phyloP scores from a whole-genome alignment of 2,888 invertebrate genomes.

The Gortyna flavago region DNA sequence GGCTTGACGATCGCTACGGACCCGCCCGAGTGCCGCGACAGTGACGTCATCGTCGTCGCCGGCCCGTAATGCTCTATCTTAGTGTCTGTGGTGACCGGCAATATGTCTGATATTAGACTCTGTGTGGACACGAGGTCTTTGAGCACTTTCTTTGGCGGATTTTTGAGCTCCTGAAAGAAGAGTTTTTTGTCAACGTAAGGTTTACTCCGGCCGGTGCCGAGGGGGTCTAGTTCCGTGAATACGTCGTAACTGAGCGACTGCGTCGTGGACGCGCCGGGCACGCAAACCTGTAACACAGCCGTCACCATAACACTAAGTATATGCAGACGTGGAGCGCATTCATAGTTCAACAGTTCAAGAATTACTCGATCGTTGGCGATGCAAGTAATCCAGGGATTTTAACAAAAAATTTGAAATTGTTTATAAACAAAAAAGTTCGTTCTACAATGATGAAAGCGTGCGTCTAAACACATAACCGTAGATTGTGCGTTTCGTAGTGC shows the following conservation, averaged over 20 bases:
- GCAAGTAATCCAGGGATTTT: conserved; percentile 50
- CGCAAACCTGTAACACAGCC: conserved; percentile 87
- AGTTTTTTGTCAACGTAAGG: conserved; percentile 98
- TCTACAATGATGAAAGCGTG: conserved; percentile 66
- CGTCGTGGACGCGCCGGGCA: conserved; percentile 80
- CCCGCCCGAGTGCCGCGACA: conserved; percentile 87
- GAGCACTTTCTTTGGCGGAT: conserved; percentile 97
- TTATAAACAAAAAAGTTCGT: conserved; percentile 54
- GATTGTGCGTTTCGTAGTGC: conserved; percentile 57
- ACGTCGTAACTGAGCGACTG: conserved; percentile 92
- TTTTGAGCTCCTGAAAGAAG: conserved; percentile 98
- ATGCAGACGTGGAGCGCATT: conserved; percentile 67
- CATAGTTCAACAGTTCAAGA: conserved; percentile 44
- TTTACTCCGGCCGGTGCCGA: conserved; percentile 97
- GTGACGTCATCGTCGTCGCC: conserved; percentile 87
- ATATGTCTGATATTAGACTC: conserved; percentile 81
- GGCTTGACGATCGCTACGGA: conserved; percentile 85
- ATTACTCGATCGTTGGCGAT: conserved; percentile 52
- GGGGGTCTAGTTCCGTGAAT: conserved; percentile 97
- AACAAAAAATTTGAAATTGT: conserved; percentile 21
- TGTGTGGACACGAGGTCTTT: conserved; percentile 93
- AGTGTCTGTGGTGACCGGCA: conserved; percentile 77
- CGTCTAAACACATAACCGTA: conserved; percentile 63
- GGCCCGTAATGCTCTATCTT: conserved; percentile 81
- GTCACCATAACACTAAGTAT: conserved; percentile 79